Base-by-base conservation (phyloP, 2,888 invertebrate genomes). In the Apodemia zela region DNA sequence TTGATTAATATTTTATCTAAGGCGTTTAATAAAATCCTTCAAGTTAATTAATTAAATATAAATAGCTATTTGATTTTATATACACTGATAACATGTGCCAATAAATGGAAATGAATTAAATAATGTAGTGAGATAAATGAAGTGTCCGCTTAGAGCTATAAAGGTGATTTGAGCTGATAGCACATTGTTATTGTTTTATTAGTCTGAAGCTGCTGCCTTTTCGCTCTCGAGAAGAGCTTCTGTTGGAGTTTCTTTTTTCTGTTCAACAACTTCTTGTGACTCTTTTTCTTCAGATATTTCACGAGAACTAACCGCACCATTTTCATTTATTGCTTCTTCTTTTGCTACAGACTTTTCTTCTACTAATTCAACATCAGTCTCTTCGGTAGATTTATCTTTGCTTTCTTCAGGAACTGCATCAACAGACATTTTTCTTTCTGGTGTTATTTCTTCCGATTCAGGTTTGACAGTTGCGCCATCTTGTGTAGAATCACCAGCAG, bases 81-180 rank as follows among this genome's bases (percentile, higher is more conserved):
- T 87, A 89, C 87, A 51, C 51, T 51, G 51, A 51, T 11, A 21
- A 2, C 25, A 21, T 51, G 51, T 51, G 81, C 77, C 84, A 86
- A 86, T 85, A 81, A 84, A 82, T 78, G 78, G 78, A 75, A 74
- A 75, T 84, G 81, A 85, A 80, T 77, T 81, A 79, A 86, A 80
- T 84, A 83, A 84, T 85, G 88, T 85, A 79, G 82, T 73, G 74
- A 76, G 76, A 83, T 84, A 81, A 84, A 83, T 85, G 82, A 75
- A 85, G 82, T 84, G 85, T 82, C 84, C 71, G 83, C 90, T 87
- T 89, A 90, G 82, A 85, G 82, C 88, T 89, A 88, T 25, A 73
- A 74, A 76, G 77, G 80, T 84, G 78, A 78, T 85, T 89, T 89
- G 90, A 90, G 89, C 89, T 87, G 85, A 80, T 75, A 86, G 85